Base-by-base conservation (phyloP, 2,113 vertebrate species). In the Pomatorhinus ruficollis region DNA sequence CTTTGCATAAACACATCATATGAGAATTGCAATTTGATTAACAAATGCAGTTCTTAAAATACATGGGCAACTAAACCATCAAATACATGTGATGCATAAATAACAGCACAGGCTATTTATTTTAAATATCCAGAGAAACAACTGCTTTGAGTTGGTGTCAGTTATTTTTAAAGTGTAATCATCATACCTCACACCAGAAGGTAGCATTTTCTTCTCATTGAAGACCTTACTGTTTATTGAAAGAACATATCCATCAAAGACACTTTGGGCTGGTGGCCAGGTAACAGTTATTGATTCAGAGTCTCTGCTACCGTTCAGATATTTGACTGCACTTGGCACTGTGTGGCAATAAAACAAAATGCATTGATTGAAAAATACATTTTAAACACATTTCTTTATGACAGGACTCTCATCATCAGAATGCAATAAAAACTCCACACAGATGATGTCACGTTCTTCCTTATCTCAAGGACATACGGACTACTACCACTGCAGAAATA, bases 271-370 rank as follows among this genome's bases (percentile, higher is more conserved):
- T 82, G 75, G 47, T 75, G 87, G 92, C 98, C 98, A 99, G 60
- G 89, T 81, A 94, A 99, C 63, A 89, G 90, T 95, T 96, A 98
- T 91, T 91, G 98, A 98, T 56, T 96, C 92, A 83, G 97, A 97
- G 50, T 96, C 98, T 97, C 98, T 98, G 96, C 97, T 98, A 22
- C 97, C 72, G 57, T 98, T 98, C 89, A 97, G 71, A 92, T 98
- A 88, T 82, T 97, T 97, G 79, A 98, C 97, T 35, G 97, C 60
- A 24, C 96, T 98, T 72, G 98, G 98, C 70, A 94, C 98, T 99
- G 81, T 56, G 85, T 72, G 71, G 70, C 74, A 83, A 95, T 52
- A 69, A 59, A 44, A 65, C 14, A 83, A 79, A 75, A 68, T 0
- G 0, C 19, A 44, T 77, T 72, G 56, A 12, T 83, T 83, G 9